Base-by-base conservation (phyloP, 2,797 vertebrate genomes). In the Squalus acanthias region DNA sequence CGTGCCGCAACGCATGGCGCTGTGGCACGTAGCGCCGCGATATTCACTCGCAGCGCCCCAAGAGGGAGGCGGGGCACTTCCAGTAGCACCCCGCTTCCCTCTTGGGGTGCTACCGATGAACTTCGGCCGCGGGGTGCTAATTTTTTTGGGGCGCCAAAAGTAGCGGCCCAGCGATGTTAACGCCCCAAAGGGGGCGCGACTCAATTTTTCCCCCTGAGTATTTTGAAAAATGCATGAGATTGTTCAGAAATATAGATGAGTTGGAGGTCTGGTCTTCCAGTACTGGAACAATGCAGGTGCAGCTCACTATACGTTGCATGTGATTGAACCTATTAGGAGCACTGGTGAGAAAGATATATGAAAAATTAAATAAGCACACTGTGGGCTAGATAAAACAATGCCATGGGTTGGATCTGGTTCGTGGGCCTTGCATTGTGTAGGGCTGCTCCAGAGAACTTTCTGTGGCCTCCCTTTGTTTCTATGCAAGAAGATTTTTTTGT, bases 381-480 rank as follows among this genome's bases (percentile, higher is more conserved):
- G 24, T 22, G 1, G 12, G 50, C 2, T 95, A 46, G 46, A 53
- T 95, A 50, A 22, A 69, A 72, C 67, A 46, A 26, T 95, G 65
- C 93, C 67, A 46, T 50, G 65, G n/a, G 63, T 33, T 89, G 50
- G 60, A n/a, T 89, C 53, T 89, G 88, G 29, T 33, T 39, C 22
- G 33, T 92, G 29, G 63, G 29, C 33, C n/a, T 67, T 93, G 65
- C 91, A 69, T 93, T 93, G 91, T 46, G 17, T 20, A 76, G 46
- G 26, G 17, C 1, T 50, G 39, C 46, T 76, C 70, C 50, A 60
- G 94, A 33, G 3, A 57, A 72, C 50, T 46, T 53, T 76, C 1
- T 74, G 29, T 33, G 24, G 70, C 69, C 94, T 15, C 97, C 98
- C 97, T 96, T 96, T 97, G 91, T 97, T 97, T 97, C 97, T 97